These are phyloP conservation scores for Thalpophila matura DNA, from an alignment of 2,888 invertebrate genomes.

Conservation along the genomic window DNA sequence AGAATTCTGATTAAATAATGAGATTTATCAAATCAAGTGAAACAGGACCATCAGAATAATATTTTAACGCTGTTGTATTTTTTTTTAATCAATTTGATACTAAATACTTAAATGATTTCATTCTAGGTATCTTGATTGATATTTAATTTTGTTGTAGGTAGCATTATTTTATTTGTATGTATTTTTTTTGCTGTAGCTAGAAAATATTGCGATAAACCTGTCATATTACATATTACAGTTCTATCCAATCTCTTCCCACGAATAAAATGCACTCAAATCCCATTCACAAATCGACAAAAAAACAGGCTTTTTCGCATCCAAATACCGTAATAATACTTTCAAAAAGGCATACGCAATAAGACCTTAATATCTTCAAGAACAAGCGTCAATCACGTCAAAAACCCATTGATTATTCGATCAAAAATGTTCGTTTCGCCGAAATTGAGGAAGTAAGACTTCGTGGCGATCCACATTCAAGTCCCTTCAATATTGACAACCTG, in stretches of 20 bases:
- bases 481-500: constrained; percentile 47
- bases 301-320: constrained; percentile 8
- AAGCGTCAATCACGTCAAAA: constrained; percentile 19
- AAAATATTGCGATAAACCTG: too few relatives aligned
- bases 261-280: not conserved
- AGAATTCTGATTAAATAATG: too few relatives aligned
- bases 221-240: not conserved
- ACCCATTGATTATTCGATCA: constrained; percentile 35
- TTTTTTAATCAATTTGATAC: too few relatives aligned
- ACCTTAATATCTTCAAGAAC: constrained; percentile 10
- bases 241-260: not conserved
- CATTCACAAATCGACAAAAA: constrained; percentile 13
- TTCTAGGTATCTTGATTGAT: too few relatives aligned
- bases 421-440: constrained; percentile 16
- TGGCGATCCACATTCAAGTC: constrained; percentile 40
- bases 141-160: too few relatives aligned
- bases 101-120: too few relatives aligned
- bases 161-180: too few relatives aligned
- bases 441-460: not conserved
- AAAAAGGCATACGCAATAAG: not conserved
- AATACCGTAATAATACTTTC: constrained; percentile 34
- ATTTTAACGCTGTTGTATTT: too few relatives aligned
- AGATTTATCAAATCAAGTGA: too few relatives aligned
- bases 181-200: too few relatives aligned
- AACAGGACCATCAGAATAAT: too few relatives aligned